These are phyloP conservation scores for Monochamus saltuarius DNA, from an alignment of 1,140 invertebrate genomes.

Conservation along the genomic window DNA sequence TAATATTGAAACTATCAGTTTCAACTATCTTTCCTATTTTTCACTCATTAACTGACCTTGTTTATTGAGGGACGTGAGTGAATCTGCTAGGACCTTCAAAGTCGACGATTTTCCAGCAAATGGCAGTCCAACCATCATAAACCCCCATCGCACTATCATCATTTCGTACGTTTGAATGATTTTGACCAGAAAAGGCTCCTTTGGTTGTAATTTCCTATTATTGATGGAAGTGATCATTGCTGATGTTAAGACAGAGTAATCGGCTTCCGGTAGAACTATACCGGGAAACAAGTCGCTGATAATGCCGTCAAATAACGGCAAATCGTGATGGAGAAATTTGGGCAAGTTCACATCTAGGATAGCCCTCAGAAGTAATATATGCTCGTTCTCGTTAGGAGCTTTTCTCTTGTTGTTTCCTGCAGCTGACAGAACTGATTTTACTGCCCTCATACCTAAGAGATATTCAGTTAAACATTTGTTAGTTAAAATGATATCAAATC, in stretches of 20 bases:
- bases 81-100: constrained; percentile 66
- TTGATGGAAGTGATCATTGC: constrained; percentile 57
- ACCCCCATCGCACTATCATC: constrained; percentile 84
- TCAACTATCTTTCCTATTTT: background rate
- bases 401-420: constrained; percentile 85
- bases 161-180: constrained; percentile 76
- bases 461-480: no score
- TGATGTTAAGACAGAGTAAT: constrained; percentile 67
- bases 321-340: constrained; percentile 86
- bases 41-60: constrained; percentile 25
- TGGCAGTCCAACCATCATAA: constrained; percentile 80
- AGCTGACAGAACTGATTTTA: constrained; percentile 81
- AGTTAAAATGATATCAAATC: no score
- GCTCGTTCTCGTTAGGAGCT: constrained; percentile 79
- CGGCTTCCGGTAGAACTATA: constrained; percentile 68
- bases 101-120: constrained; percentile 71
- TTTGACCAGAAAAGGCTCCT: constrained; percentile 69
- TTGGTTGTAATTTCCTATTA: constrained; percentile 72
- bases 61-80: constrained; percentile 66
- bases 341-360: constrained; percentile 92
- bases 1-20: no score
- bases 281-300: constrained; percentile 90
- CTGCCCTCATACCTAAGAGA: constrained; percentile 65
- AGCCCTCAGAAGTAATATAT: constrained; percentile 72
- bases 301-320: constrained; percentile 88